A percentile compares a stretch with the other conserved stretches of the same genome.
Evolutionary conservation across 1,140 invertebrate genomes (phyloP).

Genomic region (Nomia melanderi): DNA sequence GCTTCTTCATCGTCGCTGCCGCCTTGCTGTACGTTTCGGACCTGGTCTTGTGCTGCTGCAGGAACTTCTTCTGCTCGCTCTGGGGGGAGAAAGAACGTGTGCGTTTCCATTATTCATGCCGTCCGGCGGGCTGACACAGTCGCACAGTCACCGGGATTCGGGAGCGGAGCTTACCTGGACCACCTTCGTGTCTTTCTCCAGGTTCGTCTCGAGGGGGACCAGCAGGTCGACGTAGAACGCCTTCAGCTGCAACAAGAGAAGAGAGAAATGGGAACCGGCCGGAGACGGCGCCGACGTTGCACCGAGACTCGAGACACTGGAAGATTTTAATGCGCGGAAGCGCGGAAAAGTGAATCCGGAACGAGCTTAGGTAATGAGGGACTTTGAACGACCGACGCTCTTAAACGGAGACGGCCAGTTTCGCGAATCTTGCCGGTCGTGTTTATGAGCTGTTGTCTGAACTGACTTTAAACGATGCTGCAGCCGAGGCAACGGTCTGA

Average conservation of each 20-base stretch:
- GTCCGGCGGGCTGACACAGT: neutral
- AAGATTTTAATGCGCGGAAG: slow-evolving; percentile 38
- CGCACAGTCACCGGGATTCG: neutral
- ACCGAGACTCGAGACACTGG: slow-evolving; percentile 17
- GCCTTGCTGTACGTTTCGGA: slow-evolving; percentile 95
- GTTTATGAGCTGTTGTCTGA: neutral
- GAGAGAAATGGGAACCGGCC: too few relatives aligned
- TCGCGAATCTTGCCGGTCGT: neutral
- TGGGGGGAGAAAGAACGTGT: slow-evolving; percentile 74
- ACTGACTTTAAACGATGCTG: neutral
- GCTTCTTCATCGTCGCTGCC: slow-evolving; percentile 93
- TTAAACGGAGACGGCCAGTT: neutral
- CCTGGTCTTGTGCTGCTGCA: slow-evolving; percentile 93
- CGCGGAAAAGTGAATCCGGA: slow-evolving; percentile 21
- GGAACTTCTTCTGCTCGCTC: slow-evolving; percentile 94
- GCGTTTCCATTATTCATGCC: slow-evolving; percentile 55
- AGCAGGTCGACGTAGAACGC: slow-evolving; percentile 96
- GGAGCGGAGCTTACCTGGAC: slow-evolving; percentile 86
- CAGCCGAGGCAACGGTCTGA: neutral
- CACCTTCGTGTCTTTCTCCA: slow-evolving; percentile 96
- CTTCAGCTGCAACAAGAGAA: slow-evolving; percentile 86
- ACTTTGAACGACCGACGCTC: slow-evolving; percentile 15
- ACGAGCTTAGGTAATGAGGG: slow-evolving; percentile 52
- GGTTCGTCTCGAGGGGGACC: slow-evolving; percentile 94
- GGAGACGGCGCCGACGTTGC: neutral